Conservation (phyloP, 2,797 vertebrate genomes). For the Ispidina picta region DNA sequence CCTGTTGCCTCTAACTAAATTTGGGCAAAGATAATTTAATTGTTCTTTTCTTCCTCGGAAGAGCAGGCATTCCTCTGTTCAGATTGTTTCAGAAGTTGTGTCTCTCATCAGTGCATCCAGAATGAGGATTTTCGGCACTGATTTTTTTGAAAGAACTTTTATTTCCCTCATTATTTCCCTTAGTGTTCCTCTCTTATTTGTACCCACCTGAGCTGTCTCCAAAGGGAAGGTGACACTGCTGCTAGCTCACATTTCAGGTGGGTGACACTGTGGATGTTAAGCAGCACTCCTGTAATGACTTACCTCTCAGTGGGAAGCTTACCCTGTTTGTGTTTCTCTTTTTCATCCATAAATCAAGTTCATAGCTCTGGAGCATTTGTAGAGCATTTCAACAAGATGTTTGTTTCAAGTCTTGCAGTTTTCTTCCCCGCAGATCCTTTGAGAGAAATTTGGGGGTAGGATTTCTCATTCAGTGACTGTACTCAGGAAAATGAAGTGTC, state of each 20-base stretch:
- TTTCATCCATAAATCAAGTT: slow-evolving; percentile 20
- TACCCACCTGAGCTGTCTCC: background rate
- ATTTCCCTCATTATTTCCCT: background rate
- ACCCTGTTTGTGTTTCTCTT: slow-evolving; percentile 22
- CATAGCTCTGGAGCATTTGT: background rate
- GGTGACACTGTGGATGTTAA: background rate
- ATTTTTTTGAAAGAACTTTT: background rate
- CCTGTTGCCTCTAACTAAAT: background rate
- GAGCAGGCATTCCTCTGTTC: background rate
- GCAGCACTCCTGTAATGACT: background rate
- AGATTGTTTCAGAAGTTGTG: background rate
- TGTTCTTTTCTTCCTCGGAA: background rate
- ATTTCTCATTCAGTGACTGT: background rate
- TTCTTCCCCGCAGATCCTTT: background rate
- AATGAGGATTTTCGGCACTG: background rate
- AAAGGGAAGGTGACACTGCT: slow-evolving; percentile 8
- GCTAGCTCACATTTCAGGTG: background rate
- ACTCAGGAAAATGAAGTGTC: background rate
- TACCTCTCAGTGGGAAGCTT: background rate
- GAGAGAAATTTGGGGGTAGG: background rate
- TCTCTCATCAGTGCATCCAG: background rate
- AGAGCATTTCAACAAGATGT: slow-evolving; percentile 1
- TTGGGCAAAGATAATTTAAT: background rate
- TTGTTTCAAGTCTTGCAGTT: slow-evolving; percentile 5
- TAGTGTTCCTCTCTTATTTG: background rate